Percentiles rank a stretch among this genome's conserved stretches.
These are phyloP conservation scores for Nothocercus julius DNA, from an alignment of 2,113 vertebrate species.

Conservation along the genomic window DNA sequence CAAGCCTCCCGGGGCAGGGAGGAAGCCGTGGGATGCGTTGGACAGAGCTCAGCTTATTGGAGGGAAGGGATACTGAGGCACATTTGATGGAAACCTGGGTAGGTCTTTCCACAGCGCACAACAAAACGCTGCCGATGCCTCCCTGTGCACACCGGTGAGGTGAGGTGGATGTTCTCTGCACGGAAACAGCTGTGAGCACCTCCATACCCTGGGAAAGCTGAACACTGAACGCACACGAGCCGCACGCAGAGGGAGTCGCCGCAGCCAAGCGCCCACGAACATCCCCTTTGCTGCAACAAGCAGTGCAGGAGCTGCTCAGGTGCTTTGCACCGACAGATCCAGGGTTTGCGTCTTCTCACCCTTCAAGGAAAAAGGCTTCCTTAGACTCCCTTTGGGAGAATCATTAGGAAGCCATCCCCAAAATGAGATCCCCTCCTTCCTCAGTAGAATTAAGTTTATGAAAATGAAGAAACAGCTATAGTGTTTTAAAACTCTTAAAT, in stretches of 20 bases:
- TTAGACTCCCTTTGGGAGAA: neutral
- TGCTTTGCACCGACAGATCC: neutral
- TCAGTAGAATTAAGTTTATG: neutral
- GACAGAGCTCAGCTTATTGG: neutral
- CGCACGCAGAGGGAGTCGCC: fast-evolving
- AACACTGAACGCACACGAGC: fast-evolving
- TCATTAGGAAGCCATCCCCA: neutral
- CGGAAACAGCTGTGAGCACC: fast-evolving
- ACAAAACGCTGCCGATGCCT: fast-evolving
- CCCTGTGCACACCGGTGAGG: neutral
- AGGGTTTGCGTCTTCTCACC: neutral
- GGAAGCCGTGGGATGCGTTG: neutral
- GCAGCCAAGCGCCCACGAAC: neutral
- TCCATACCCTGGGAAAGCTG: fast-evolving
- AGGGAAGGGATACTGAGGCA: neutral
- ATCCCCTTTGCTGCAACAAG: neutral
- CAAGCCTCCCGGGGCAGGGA: neutral
- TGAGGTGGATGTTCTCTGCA: neutral
- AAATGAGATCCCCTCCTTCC: neutral
- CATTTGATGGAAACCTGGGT: neutral
- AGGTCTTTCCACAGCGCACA: neutral
- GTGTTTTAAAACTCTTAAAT: neutral
- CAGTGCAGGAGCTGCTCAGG: neutral
- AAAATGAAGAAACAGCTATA: neutral
- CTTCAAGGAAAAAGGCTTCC: neutral